Base-by-base conservation (phyloP, 2,888 invertebrate genomes). In the Calameuta pallipes region DNA sequence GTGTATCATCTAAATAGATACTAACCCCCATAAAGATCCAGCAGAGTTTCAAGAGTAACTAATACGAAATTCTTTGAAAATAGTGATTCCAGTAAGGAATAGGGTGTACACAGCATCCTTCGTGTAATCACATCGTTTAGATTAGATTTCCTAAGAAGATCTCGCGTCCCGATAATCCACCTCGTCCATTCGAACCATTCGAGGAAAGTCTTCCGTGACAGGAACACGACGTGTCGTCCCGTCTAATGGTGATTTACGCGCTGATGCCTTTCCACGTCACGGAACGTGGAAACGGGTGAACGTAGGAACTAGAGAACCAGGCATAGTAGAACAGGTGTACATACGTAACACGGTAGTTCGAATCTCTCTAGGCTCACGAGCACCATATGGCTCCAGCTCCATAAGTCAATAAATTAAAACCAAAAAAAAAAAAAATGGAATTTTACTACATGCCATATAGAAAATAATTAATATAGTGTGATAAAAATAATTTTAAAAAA, bases 301-400 rank as follows among this genome's bases (percentile, higher is more conserved):
- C 23, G 56, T 56, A 56, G 56, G 56, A 56, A 56, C 56, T 9
- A 56, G 23, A 3, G 71, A 71, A 13, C 33, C 31, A 34, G 71
- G 71, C 15, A 34, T 33, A 34, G 71, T 31, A 23, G 78, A 80
- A 80, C 69, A 80, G 83, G 83, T 87, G 87, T 86, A 88, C 87
- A 87, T 80, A 82, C 84, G 87, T 87, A 89, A 87, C 83, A 84
- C 87, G 85, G 88, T 86, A 89, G 87, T 83, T 80, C 77, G 56
- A 68, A 35, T 31, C 75, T 75, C 69, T 70, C 75, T 75, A 74
- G n/a, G 76, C 78, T 77, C 79, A 78, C 82, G 85, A 85, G 77
- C 83, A 84, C 89, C 89, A 89, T 89, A 86, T 89, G 89, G 85
- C 75, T 74, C 74, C 23, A 23, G 12, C 56, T 23, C 15, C 56